A percentile compares a stretch with the other conserved stretches of the same genome.
Conservation (phyloP, 1,140 invertebrate genomes). For the Apis cerana region DNA sequence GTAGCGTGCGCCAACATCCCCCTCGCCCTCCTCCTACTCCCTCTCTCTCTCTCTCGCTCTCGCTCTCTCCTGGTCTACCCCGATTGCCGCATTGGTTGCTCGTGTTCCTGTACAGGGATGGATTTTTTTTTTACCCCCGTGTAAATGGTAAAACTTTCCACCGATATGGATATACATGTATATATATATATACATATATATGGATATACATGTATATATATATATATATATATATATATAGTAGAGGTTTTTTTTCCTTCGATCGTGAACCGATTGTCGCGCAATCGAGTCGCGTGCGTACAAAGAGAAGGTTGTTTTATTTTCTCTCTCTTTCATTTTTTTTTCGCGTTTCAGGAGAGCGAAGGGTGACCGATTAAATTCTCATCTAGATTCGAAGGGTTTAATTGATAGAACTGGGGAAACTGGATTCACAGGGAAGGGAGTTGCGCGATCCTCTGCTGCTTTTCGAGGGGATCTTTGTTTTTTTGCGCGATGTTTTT, state of each 20-base stretch:
- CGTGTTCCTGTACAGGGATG: background rate
- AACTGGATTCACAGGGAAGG: background rate
- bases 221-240: too few relatives aligned
- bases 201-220: background rate
- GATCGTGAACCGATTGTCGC: slow-evolving; percentile 6
- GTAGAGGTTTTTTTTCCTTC: background rate
- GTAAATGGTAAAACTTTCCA: background rate
- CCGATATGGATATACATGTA: background rate
- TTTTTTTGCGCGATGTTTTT: too few relatives aligned
- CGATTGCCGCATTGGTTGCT: background rate
- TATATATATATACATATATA: too few relatives aligned
- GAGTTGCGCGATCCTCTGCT: too few relatives aligned
- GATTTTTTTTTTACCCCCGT: background rate
- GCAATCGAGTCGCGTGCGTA: background rate
- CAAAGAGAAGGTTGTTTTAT: background rate
- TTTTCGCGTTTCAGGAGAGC: background rate
- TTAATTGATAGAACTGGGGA: background rate
- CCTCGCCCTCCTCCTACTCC: background rate
- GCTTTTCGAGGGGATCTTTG: background rate
- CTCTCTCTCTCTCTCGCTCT: background rate
- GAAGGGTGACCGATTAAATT: slow-evolving; percentile 14
- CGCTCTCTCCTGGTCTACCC: too few relatives aligned
- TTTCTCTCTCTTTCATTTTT: too few relatives aligned
- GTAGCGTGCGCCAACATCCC: slow-evolving; percentile 70
- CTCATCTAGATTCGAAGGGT: background rate